Base-by-base conservation (phyloP, 2,797 vertebrate genomes). In the Schizopygopsis malacanthus region DNA sequence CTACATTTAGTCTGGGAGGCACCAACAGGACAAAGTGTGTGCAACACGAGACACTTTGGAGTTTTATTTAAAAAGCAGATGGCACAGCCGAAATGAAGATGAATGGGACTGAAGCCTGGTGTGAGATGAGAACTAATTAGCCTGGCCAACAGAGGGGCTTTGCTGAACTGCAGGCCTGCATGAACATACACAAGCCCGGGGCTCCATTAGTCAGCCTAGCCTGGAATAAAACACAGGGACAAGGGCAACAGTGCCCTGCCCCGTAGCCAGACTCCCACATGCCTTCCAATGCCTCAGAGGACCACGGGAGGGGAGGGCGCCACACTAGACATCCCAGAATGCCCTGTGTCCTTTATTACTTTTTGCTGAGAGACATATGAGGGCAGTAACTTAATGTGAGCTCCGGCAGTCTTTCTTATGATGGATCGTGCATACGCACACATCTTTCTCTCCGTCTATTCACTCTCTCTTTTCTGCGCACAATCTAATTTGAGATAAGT, bases 11-110 rank as follows among this genome's bases (percentile, higher is more conserved):
- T 91, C 90, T 91, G 92, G 45, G 79, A 87, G 84, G 92, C 89
- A 93, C 90, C 90, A 89, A 92, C 89, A 92, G 92, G 90, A 91
- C 92, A 45, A 41, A 75, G 93, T 85, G 93, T 92, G 92, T 91
- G 92, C 54, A 92, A 93, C 78, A 92, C 92, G 91, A 90, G 92
- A 87, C 80, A 93, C 86, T 75, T 92, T 92, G 90, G 92, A 94
- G 94, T 94, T 92, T 95, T 95, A 95, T 95, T 95, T 94, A 94
- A 94, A 92, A 94, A 92, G 93, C 94, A 95, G 95, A 94, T 95
- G 94, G 93, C 91, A 91, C 88, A 93, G 93, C 92, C 92, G 92
- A 85, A 93, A 95, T 94, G 92, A 94, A 95, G 94, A 95, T 95
- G 93, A 94, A 95, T 94, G 91, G 91, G 92, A 82, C 65, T 45